Evolutionary conservation across 2,888 invertebrate genomes (phyloP).

Genomic region (Trichogramma evanescens): DNA sequence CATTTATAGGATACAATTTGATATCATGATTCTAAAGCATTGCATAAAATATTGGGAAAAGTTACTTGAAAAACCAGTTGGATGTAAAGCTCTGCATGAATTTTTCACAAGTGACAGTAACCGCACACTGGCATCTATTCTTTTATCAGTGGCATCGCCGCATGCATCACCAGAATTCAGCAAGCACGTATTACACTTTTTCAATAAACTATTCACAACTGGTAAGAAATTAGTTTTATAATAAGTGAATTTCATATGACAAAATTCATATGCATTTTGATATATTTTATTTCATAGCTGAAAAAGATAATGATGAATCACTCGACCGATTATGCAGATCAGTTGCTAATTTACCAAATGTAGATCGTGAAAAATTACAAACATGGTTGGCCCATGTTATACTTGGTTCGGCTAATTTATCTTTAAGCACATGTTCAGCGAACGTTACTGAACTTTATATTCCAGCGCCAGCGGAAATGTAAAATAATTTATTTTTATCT

Average conservation of each 20-base stretch:
- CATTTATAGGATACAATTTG: conserved; percentile 45
- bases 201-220: conserved; percentile 64
- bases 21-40: conserved; percentile 59
- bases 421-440: conserved; percentile 48
- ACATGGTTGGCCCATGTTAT: conserved; percentile 61
- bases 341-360: conserved; percentile 59
- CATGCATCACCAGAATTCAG: conserved; percentile 65
- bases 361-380: conserved; percentile 60
- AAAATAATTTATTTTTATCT: conserved; percentile 5
- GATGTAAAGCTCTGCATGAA: conserved; percentile 72
- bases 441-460: conserved; percentile 42
- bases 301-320: conserved; percentile 51
- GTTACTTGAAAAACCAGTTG: conserved; percentile 74
- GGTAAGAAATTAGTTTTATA: conserved; percentile 50
- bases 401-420: conserved; percentile 51
- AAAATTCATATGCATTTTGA: not conserved
- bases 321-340: conserved; percentile 62
- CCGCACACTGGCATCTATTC: conserved; percentile 67
- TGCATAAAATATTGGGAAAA: conserved; percentile 81
- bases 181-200: conserved; percentile 72
- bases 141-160: conserved; percentile 74
- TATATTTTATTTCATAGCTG: conserved; percentile 23
- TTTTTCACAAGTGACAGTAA: conserved; percentile 66
- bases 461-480: conserved; percentile 30
- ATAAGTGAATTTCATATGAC: not conserved